Evolutionary conservation across 2,888 invertebrate species (phyloP), one percentile per base, ranked within the genome.

Genomic region (Tenthredo livida): DNA sequence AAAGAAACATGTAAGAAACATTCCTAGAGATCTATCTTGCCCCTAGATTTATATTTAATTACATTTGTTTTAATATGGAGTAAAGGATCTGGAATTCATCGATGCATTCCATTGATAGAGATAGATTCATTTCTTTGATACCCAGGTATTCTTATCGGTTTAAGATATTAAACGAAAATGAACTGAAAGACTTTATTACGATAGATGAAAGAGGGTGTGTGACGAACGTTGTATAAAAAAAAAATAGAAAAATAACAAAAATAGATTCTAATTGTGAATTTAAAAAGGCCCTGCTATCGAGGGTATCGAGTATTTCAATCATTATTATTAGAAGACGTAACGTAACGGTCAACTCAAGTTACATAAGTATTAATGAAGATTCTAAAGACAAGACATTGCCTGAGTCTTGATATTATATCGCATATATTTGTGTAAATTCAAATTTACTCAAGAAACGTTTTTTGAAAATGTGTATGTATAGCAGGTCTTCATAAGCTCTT

Each of bases 1-100:
- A 61, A 61, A 37, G 0, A 37, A 67, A 17, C 17, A 33, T 33
- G 15, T 33, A 33, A 33, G 67, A 50, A 83, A 67, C 83, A 83
- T 83, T 83, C 83, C 83, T 83, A 47, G 17, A 67, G 25, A 47
- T n/a, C n/a, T n/a, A 83, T 83, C 83, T 83, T 83, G 83, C 83
- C 83, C 61, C 17, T 67, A 83, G 47, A 47, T 83, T 67, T 83
- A 83, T 73, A 73, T 43, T 7, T 65, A 50, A 21, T n/a, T n/a
- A n/a, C n/a, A n/a, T 21, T 50, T 40, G 40, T 33, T 29, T 25
- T 12, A 25, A 33, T 67, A 67, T 25, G 67, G 29, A 65, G 50
- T 70, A 70, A 67, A 10, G 21, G 67, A 67, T 83, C 67, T 83
- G 83, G 47, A 83, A 67, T 83, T 83, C n/a, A 67, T 54, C 33